A percentile compares a stretch with the other conserved stretches of the same genome.
These are phyloP conservation scores for Diarsia brunnea DNA, from an alignment of 2,888 invertebrate species.

Conservation along the genomic window DNA sequence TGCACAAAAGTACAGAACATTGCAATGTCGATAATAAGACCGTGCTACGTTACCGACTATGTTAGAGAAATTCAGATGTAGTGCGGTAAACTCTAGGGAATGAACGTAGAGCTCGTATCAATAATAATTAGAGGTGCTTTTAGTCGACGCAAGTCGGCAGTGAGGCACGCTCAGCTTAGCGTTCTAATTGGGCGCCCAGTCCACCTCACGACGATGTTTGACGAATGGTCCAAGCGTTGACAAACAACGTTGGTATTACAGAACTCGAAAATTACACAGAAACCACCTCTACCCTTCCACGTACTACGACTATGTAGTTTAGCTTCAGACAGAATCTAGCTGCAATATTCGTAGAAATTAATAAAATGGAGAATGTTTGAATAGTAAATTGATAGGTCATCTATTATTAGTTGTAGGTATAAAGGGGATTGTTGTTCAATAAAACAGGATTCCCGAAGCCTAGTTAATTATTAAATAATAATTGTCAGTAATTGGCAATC, in stretches of 20 bases:
- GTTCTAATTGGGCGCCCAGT: conserved; percentile 68
- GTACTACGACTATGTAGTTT: conserved; percentile 46
- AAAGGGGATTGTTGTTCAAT: conserved; percentile 23
- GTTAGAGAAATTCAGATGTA: conserved; percentile 60
- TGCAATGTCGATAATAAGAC: conserved; percentile 59
- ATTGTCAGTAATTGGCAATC: conserved; percentile 18
- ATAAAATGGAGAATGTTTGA: conserved; percentile 22
- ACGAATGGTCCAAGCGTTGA: conserved; percentile 69
- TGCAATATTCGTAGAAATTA: conserved; percentile 46
- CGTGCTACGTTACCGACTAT: conserved; percentile 43
- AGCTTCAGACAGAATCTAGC: conserved; percentile 19
- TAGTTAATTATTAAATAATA: conserved; percentile 20
- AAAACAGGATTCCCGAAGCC: conserved; percentile 16
- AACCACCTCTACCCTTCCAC: conserved; percentile 36
- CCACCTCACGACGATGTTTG: conserved; percentile 67
- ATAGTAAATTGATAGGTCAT: conserved; percentile 1
- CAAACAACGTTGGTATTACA: conserved; percentile 68
- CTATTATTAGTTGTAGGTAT: conserved; percentile 13
- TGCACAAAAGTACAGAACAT: conserved; percentile 52
- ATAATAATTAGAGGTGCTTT: conserved; percentile 76
- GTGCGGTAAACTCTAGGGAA: conserved; percentile 61
- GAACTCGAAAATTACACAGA: conserved; percentile 58
- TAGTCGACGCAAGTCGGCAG: conserved; percentile 71
- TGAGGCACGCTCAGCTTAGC: conserved; percentile 70
- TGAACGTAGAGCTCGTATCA: conserved; percentile 67